These are phyloP conservation scores for Karalla daura DNA, from an alignment of 2,797 vertebrate species.

Conservation along the genomic window DNA sequence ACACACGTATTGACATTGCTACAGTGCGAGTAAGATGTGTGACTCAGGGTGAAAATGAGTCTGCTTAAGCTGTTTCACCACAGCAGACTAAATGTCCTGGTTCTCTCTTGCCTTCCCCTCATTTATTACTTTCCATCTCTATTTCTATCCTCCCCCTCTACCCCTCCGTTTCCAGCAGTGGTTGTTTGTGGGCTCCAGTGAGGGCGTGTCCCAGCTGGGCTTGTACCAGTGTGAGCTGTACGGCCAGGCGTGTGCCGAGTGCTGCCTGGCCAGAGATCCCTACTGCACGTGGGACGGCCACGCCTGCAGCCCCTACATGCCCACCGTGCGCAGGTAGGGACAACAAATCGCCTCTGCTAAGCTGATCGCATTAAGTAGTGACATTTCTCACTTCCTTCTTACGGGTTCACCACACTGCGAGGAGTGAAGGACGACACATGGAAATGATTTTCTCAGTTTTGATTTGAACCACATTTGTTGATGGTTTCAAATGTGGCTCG, in stretches of 20 bases:
- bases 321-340: slow-evolving; percentile 74
- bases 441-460: slow-evolving; percentile 23
- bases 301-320: slow-evolving; percentile 85
- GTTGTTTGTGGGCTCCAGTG: slow-evolving; percentile 85
- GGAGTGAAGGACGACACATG: slow-evolving; percentile 28
- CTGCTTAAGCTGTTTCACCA: slow-evolving; percentile 26
- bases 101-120: not conserved
- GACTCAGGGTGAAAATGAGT: slow-evolving; percentile 26
- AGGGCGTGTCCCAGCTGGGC: slow-evolving; percentile 87
- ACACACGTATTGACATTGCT: slow-evolving; percentile 25
- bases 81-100: slow-evolving; percentile 15
- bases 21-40: slow-evolving; percentile 30
- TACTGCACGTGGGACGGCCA: slow-evolving; percentile 92
- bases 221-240: slow-evolving; percentile 91
- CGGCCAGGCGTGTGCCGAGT: slow-evolving; percentile 88
- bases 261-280: slow-evolving; percentile 90
- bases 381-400: not conserved
- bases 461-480: slow-evolving; percentile 38
- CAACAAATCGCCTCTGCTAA: not conserved
- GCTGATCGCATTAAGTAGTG: not conserved
- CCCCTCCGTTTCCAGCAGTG: slow-evolving; percentile 71
- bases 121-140: slow-evolving; percentile 4
- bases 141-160: not conserved
- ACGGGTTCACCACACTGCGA: not conserved
- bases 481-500: slow-evolving; percentile 25